These are phyloP conservation scores for Bufotes viridis DNA, from an alignment of 2,797 vertebrate genomes.

Conservation along the genomic window DNA sequence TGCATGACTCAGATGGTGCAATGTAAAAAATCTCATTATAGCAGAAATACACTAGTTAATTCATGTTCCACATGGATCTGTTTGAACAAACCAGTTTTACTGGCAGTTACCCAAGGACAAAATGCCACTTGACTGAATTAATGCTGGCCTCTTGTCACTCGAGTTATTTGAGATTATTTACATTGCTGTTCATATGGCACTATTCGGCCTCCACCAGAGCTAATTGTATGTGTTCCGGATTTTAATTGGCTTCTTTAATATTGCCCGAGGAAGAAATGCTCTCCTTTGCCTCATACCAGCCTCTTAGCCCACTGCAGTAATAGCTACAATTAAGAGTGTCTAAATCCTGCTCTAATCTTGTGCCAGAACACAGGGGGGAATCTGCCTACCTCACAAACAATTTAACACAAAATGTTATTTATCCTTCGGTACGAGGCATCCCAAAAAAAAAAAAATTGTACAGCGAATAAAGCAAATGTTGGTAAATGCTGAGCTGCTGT, in stretches of 20 bases:
- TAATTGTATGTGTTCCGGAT: slow-evolving; percentile 55
- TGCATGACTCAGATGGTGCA: background rate
- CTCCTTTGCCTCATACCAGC: slow-evolving; percentile 66
- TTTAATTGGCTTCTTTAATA: slow-evolving; percentile 65
- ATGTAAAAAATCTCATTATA: slow-evolving; percentile 14
- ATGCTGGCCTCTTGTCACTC: slow-evolving; percentile 66
- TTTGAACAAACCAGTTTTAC: slow-evolving; percentile 73
- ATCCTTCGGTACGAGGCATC: background rate
- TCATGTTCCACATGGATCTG: slow-evolving; percentile 66
- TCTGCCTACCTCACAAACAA: slow-evolving; percentile 41
- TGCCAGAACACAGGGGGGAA: slow-evolving; percentile 65
- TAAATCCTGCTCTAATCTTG: slow-evolving; percentile 67
- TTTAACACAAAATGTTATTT: slow-evolving; percentile 33
- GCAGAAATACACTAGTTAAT: slow-evolving; percentile 42
- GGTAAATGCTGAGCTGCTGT: background rate
- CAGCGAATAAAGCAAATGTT: slow-evolving; percentile 5
- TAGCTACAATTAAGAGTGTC: slow-evolving; percentile 72
- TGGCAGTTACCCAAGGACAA: slow-evolving; percentile 72
- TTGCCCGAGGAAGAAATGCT: slow-evolving; percentile 66
- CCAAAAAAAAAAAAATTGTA: background rate
- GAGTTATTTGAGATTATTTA: slow-evolving; percentile 54
- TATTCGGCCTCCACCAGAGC: slow-evolving; percentile 43
- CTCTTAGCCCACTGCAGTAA: slow-evolving; percentile 67
- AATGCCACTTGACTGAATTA: slow-evolving; percentile 71
- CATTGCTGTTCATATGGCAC: slow-evolving; percentile 49